These are phyloP conservation scores for Cygnus olor DNA, from an alignment of 2,797 vertebrate genomes.

Conservation along the genomic window DNA sequence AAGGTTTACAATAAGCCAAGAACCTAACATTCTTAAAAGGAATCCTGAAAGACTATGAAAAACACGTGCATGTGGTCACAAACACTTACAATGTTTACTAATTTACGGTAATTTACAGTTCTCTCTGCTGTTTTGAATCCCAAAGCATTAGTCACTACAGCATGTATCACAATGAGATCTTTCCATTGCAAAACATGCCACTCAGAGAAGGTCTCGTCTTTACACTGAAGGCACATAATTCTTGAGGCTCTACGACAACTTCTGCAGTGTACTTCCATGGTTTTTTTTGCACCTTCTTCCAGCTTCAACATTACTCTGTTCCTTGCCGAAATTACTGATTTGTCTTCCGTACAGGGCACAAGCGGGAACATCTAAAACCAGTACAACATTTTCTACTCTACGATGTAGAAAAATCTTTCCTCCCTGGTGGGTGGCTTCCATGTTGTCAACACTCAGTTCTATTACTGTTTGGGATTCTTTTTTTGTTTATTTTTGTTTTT, in stretches of 20 bases:
- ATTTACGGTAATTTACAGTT: not conserved
- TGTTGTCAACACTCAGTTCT: not conserved
- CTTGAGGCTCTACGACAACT: not conserved
- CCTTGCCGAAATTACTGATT: not conserved
- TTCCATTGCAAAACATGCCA: not conserved
- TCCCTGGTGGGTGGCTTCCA: fast-evolving
- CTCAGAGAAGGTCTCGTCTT: not conserved
- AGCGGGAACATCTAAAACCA: not conserved
- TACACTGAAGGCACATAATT: not conserved
- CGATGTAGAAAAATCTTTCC: not conserved
- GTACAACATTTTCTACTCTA: not conserved
- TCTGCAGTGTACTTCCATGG: not conserved
- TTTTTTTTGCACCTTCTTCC: not conserved
- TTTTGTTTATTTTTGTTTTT: not conserved
- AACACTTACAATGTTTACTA: not conserved
- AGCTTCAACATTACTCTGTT: not conserved
- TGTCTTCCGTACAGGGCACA: not conserved
- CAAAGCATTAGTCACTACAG: not conserved
- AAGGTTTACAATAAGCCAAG: not conserved
- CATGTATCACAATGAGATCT: not conserved
- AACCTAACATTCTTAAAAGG: not conserved
- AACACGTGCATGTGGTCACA: not conserved
- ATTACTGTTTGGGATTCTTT: not conserved
- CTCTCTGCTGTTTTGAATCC: not conserved
- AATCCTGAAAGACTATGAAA: not conserved